These are phyloP conservation scores for Fratercula arctica DNA, from an alignment of 2,797 vertebrate species.

Conservation along the genomic window DNA sequence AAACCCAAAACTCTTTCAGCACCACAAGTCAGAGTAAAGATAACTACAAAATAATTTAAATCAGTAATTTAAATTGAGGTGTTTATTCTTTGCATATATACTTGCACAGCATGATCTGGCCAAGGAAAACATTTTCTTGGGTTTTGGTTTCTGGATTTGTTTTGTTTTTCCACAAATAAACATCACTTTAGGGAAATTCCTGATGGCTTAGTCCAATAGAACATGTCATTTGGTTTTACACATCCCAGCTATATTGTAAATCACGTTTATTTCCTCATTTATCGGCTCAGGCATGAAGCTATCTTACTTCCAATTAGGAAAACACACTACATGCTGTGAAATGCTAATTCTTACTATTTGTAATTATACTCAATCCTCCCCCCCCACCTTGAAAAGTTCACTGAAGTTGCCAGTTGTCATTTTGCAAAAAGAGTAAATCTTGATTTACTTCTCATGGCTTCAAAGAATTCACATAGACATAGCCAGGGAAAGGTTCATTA, in stretches of 20 bases:
- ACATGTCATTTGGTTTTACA: not conserved
- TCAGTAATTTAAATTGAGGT: not conserved
- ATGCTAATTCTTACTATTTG: not conserved
- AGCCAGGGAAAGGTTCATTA: not conserved
- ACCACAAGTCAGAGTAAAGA: not conserved
- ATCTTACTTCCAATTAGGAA: not conserved
- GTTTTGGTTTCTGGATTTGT: not conserved
- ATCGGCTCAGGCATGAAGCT: not conserved
- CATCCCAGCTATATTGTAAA: not conserved
- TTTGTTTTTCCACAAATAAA: not conserved
- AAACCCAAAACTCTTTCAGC: not conserved
- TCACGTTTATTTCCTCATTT: not conserved
- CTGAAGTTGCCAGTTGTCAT: not conserved
- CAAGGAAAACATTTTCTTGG: not conserved
- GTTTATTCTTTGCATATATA: not conserved
- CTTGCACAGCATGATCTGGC: not conserved
- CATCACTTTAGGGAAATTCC: not conserved
- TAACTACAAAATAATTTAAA: not conserved
- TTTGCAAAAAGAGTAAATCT: not conserved
- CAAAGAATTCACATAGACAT: not conserved
- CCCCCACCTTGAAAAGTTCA: not conserved
- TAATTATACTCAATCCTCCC: not conserved
- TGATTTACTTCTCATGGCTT: not conserved
- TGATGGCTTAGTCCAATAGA: not conserved
- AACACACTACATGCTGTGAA: not conserved